Base-by-base conservation (phyloP, 2,888 invertebrate species). In the Ceraclea dissimilis region DNA sequence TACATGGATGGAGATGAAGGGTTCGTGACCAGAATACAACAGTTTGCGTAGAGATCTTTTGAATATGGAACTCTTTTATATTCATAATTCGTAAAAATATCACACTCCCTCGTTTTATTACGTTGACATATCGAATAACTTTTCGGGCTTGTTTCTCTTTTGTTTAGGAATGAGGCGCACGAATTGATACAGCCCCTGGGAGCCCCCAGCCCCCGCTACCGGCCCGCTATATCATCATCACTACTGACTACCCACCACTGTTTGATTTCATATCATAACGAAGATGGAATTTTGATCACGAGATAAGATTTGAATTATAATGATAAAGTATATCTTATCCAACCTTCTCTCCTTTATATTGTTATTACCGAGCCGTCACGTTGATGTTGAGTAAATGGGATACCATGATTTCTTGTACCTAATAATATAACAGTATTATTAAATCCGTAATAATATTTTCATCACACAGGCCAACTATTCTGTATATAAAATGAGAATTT, bases 61-160 rank as follows among this genome's bases (percentile, higher is more conserved):
- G 57, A 53, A 53, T 51, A 57, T 53, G 57, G 53, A 39, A 39
- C 58, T 58, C 58, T 54, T 58, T 58, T 58, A 58, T 59, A 61
- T 61, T 61, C 61, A 61, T 61, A 61, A 61, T 61, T 61, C 61
- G 61, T 61, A 61, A 61, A 59, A 61, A 61, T 61, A 61, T 61
- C 61, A 61, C 61, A 61, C 59, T 57, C 55, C 50, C 48, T 46
- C 57, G 49, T 59, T 59, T 57, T 61, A 61, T 59, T 57, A 61
- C 58, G 58, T 59, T 55, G 58, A 58, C 60, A 51, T 56, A 60
- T 60, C 60, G 58, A 59, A 61, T 54, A 57, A 57, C 52, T 59
- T 59, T 52, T 47, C 51, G 34, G 39, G 39, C 52, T 56, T 53
- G 48, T 51, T 58, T 53, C 50, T 49, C 57, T 48, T 58, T 58